A percentile compares a stretch with the other conserved stretches of the same genome.
Conservation (phyloP, 2,113 vertebrate genomes). For the Grammomys surdaster region DNA sequence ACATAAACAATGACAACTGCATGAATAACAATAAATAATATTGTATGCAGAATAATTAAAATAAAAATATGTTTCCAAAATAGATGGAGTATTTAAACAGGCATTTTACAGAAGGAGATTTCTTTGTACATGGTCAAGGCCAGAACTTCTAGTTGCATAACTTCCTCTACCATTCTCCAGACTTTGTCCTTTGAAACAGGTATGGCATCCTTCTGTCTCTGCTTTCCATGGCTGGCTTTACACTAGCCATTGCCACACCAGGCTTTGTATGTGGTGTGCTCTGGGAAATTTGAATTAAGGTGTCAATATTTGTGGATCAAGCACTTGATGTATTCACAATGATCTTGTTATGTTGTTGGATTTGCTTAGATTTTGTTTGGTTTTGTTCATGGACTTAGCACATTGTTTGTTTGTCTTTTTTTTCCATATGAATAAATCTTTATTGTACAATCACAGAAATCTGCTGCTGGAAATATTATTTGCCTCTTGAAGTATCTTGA, state of each 20-base stretch:
- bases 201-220: neutral
- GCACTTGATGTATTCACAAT: neutral
- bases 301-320: neutral
- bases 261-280: neutral
- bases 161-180: neutral
- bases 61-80: neutral
- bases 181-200: neutral
- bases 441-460: neutral
- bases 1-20: neutral
- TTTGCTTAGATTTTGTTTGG: neutral
- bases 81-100: neutral
- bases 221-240: neutral
- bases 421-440: slow-evolving; percentile 1
- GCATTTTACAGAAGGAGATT: neutral
- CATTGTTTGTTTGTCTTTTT: no score
- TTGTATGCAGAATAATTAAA: neutral
- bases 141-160: neutral
- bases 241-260: neutral
- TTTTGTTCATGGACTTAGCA: neutral
- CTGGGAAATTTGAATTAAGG: neutral
- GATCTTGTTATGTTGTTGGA: neutral
- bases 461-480: neutral
- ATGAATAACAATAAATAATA: neutral
- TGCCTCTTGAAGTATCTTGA: neutral
- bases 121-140: neutral